phyloP scores from a whole-genome alignment of 2,797 vertebrate genomes.

The Apogon hyalosoma region DNA sequence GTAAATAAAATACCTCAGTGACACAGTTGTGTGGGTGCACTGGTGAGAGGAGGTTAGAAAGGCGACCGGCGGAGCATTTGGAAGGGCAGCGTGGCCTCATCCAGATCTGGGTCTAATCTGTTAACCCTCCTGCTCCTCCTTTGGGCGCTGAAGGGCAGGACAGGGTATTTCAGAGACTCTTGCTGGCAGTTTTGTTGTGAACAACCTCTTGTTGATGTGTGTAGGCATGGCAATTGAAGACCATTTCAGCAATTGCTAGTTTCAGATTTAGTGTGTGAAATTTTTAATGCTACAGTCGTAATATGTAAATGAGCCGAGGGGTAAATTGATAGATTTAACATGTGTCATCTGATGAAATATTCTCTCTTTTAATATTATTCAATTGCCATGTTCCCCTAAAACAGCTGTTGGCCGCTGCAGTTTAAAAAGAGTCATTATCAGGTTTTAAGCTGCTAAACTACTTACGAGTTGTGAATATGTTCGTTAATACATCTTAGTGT shows the following conservation, averaged over 20 bases:
- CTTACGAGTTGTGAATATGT: slow-evolving; percentile 90
- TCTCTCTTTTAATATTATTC: slow-evolving; percentile 26
- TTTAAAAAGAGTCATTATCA: slow-evolving; percentile 83
- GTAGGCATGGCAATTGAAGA: not conserved
- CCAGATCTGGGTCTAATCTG: slow-evolving; percentile 74
- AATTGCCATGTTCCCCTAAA: slow-evolving; percentile 33
- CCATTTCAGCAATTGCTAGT: not conserved
- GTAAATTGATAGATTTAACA: not conserved
- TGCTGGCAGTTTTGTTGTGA: slow-evolving; percentile 5
- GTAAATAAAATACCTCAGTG: slow-evolving; percentile 83
- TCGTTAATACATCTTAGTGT: slow-evolving; percentile 90
- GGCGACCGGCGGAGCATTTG: slow-evolving; percentile 47
- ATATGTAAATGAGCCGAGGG: not conserved
- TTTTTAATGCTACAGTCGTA: slow-evolving; percentile 47
- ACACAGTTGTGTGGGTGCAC: slow-evolving; percentile 77
- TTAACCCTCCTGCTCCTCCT: slow-evolving; percentile 57
- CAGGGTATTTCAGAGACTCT: slow-evolving; percentile 23
- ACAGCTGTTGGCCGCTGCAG: slow-evolving; percentile 19
- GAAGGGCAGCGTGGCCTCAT: slow-evolving; percentile 64
- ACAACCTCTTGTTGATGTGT: slow-evolving; percentile 15
- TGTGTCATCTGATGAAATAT: slow-evolving; percentile 11
- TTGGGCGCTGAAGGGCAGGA: slow-evolving; percentile 44
- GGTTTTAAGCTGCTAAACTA: slow-evolving; percentile 91
- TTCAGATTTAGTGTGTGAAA: slow-evolving; percentile 27
- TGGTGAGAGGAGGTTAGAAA: slow-evolving; percentile 56